Conservation (phyloP, 2,797 vertebrate genomes). For the Toxotes lorentzi region DNA sequence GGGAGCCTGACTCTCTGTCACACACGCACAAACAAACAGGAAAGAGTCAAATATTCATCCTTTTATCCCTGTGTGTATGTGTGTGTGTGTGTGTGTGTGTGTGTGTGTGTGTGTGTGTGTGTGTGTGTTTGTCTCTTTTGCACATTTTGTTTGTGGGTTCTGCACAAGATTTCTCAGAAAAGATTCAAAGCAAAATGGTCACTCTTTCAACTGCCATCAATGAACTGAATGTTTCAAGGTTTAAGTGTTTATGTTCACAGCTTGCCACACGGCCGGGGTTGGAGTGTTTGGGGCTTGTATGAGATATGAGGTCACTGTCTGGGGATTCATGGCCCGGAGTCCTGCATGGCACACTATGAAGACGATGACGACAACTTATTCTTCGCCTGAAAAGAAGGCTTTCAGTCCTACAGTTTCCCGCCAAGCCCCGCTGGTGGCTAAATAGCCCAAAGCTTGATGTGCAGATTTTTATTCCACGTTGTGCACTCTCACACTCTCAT, state of each 20-base stretch:
- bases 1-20: slow-evolving; percentile 3
- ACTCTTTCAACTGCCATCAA: slow-evolving; percentile 61
- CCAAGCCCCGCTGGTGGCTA: background rate
- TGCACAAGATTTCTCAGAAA: no score
- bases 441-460: slow-evolving; percentile 5
- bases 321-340: slow-evolving; percentile 67
- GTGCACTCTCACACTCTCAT: slow-evolving; percentile 16
- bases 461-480: slow-evolving; percentile 15
- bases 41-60: slow-evolving; percentile 22
- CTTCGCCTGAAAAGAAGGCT: slow-evolving; percentile 29
- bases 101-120: slow-evolving; percentile 6
- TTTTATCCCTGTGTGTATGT: slow-evolving; percentile 52
- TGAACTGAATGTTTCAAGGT: slow-evolving; percentile 61
- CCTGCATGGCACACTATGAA: slow-evolving; percentile 37
- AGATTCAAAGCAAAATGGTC: no score
- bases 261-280: background rate
- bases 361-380: slow-evolving; percentile 47
- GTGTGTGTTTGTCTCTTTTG: no score
- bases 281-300: slow-evolving; percentile 4
- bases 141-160: no score
- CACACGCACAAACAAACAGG: no score
- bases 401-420: slow-evolving; percentile 18
- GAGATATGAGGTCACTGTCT: slow-evolving; percentile 74
- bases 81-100: background rate
- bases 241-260: slow-evolving; percentile 55